phyloP scores from a whole-genome alignment of 2,797 vertebrate species.

The Sciurus carolinensis region DNA sequence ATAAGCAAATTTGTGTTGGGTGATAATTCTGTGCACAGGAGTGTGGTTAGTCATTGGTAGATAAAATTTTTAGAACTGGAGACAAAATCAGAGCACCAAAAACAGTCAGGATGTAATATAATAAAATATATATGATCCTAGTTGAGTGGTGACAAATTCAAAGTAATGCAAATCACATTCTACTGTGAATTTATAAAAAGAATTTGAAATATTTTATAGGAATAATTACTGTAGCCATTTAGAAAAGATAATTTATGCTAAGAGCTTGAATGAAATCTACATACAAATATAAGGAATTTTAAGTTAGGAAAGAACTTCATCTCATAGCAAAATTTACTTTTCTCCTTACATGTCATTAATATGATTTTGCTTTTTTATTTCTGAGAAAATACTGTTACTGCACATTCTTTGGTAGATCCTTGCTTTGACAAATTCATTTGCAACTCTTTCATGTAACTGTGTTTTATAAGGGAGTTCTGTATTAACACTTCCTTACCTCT shows the following conservation, averaged over 20 bases:
- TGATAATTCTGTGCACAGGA: background rate
- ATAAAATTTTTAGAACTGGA: slow-evolving; percentile 2
- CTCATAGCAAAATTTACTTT: background rate
- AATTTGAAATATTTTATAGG: slow-evolving; percentile 45
- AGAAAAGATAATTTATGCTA: slow-evolving; percentile 49
- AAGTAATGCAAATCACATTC: slow-evolving; percentile 43
- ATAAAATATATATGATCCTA: background rate
- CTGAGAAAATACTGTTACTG: slow-evolving; percentile 15
- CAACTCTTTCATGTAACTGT: background rate
- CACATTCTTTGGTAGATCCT: background rate
- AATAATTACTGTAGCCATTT: background rate
- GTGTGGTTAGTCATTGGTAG: background rate
- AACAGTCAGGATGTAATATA: background rate
- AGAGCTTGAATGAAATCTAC: slow-evolving; percentile 4
- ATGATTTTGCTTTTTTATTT: slow-evolving; percentile 38
- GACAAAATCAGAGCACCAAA: slow-evolving; percentile 18
- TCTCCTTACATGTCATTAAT: background rate
- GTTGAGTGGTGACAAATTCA: background rate
- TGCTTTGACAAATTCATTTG: slow-evolving; percentile 10
- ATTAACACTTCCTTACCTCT: background rate
- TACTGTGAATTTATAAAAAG: slow-evolving; percentile 25
- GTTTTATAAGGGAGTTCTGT: background rate
- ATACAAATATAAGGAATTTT: slow-evolving; percentile 17
- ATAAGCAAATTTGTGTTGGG: background rate
- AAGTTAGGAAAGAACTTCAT: background rate